Evolutionary conservation across 2,113 vertebrate genomes (phyloP).

Genomic region (Myiopsitta monachus): DNA sequence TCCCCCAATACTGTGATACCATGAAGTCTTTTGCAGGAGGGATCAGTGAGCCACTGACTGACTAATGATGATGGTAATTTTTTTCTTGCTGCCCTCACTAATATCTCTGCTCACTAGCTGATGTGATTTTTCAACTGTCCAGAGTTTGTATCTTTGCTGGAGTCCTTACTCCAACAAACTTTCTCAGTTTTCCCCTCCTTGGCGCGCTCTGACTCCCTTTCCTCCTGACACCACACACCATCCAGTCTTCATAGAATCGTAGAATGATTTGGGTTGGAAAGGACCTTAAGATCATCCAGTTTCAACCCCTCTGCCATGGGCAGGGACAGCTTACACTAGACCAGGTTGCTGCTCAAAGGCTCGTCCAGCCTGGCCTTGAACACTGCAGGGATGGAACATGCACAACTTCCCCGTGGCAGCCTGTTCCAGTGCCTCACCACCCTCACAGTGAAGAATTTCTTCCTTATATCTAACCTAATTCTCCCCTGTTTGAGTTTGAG

Average conservation of each 20-base stretch:
- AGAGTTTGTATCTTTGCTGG: neutral
- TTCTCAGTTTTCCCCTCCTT: neutral
- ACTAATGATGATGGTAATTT: neutral
- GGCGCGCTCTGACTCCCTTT: neutral
- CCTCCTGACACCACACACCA: too few species aligned
- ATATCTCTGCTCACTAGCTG: neutral
- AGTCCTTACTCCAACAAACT: neutral
- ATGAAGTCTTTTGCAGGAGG: neutral
- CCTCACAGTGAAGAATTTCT: neutral
- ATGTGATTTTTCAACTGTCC: neutral
- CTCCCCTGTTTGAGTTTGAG: neutral
- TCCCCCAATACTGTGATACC: neutral
- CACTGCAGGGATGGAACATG: neutral
- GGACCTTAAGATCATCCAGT: neutral
- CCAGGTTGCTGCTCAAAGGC: neutral
- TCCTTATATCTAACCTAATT: neutral
- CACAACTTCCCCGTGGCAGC: neutral
- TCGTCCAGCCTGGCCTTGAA: neutral
- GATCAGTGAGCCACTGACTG: neutral
- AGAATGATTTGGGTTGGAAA: neutral
- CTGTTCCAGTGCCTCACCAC: neutral
- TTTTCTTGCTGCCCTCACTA: neutral
- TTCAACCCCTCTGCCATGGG: neutral
- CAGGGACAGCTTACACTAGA: neutral
- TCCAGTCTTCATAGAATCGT: neutral